phyloP scores from a whole-genome alignment of 1,140 invertebrate genomes.

The Kradibia gibbosae region DNA sequence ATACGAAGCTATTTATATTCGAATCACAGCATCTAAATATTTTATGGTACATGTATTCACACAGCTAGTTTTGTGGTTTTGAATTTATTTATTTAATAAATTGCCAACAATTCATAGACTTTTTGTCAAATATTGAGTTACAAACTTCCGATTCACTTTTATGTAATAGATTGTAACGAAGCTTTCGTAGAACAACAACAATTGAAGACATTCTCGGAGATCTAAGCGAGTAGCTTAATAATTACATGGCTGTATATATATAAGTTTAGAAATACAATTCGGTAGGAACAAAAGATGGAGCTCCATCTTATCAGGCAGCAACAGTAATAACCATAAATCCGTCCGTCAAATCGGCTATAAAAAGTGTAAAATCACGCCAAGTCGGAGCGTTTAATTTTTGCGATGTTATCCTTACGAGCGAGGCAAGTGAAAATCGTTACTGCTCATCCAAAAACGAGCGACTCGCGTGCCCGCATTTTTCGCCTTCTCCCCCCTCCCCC shows the following conservation, averaged over 20 bases:
- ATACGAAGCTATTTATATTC: background rate
- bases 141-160: background rate
- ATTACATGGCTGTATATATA: background rate
- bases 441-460: conserved; percentile 28
- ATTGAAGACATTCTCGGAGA: background rate
- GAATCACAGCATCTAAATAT: background rate
- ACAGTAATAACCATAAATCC: conserved; percentile 3
- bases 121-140: background rate
- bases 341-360: background rate
- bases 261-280: background rate
- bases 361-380: conserved; percentile 9
- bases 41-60: background rate
- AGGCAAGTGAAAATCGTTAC: background rate
- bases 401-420: conserved; percentile 1
- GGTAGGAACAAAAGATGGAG: background rate
- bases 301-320: background rate
- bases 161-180: background rate
- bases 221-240: background rate
- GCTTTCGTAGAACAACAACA: background rate
- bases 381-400: conserved; percentile 23
- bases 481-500: background rate
- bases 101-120: background rate
- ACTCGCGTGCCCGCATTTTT: conserved; percentile 29
- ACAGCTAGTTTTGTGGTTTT: background rate
- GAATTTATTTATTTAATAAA: background rate